A percentile compares a stretch with the other conserved stretches of the same genome.
Conservation (phyloP, 2,888 invertebrate species). For the Heliconius ethilla region DNA sequence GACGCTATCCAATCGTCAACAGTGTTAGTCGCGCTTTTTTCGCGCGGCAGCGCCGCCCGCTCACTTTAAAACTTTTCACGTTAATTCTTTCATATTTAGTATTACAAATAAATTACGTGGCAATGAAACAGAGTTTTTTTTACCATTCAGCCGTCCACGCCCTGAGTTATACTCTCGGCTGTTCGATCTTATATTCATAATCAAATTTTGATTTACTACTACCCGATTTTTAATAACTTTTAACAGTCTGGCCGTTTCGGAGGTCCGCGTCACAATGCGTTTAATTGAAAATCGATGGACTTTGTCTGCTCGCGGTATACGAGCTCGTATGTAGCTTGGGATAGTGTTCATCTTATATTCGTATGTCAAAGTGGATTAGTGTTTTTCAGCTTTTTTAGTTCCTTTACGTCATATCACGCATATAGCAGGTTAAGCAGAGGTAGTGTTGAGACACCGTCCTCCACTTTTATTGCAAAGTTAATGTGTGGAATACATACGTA, state of each 20-base stretch:
- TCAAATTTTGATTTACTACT: slow-evolving; percentile 75
- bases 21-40: slow-evolving; percentile 54
- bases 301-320: slow-evolving; percentile 20
- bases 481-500: too few relatives aligned
- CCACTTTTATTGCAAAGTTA: too few relatives aligned
- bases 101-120: slow-evolving; percentile 66
- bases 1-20: slow-evolving; percentile 51
- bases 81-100: slow-evolving; percentile 73
- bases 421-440: too few relatives aligned
- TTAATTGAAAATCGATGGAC: slow-evolving; percentile 51
- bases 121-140: slow-evolving; percentile 60
- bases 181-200: slow-evolving; percentile 63
- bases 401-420: not conserved
- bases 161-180: slow-evolving; percentile 60
- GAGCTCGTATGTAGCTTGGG: too few relatives aligned
- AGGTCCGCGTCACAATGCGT: slow-evolving; percentile 58
- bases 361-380: not conserved
- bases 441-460: too few relatives aligned
- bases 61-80: slow-evolving; percentile 67
- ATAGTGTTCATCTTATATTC: not conserved
- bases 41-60: slow-evolving; percentile 55
- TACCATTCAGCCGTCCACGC: slow-evolving; percentile 66
- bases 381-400: not conserved
- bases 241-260: slow-evolving; percentile 54
- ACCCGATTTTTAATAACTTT: slow-evolving; percentile 64